phyloP scores from a whole-genome alignment of 2,888 invertebrate genomes.

The Salpingus planirostris region DNA sequence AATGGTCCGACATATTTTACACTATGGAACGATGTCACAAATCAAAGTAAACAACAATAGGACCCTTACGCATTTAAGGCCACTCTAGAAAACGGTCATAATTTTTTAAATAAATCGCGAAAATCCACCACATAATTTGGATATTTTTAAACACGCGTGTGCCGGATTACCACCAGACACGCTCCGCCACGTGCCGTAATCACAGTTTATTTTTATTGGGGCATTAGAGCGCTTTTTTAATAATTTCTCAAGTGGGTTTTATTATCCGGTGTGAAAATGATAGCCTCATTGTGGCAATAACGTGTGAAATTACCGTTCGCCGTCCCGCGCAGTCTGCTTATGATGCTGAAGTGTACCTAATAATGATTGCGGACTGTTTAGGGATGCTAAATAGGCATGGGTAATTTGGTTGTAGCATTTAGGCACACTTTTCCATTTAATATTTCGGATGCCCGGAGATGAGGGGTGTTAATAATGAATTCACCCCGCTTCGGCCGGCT shows the following conservation, averaged over 20 bases:
- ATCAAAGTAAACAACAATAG: too few species aligned
- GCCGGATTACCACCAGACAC: neutral
- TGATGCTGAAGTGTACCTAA: too few species aligned
- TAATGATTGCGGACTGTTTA: slow-evolving; percentile 5
- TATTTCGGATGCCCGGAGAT: slow-evolving; percentile 11
- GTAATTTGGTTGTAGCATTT: slow-evolving; percentile 10
- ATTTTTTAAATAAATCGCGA: too few species aligned
- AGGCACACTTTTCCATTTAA: slow-evolving; percentile 12
- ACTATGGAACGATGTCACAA: too few species aligned
- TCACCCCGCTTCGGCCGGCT: slow-evolving; percentile 15
- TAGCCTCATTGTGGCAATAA: too few species aligned
- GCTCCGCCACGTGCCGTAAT: neutral
- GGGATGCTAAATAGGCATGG: slow-evolving; percentile 12
- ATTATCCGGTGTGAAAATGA: too few species aligned
- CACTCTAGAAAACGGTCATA: too few species aligned
- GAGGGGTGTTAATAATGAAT: slow-evolving; percentile 12
- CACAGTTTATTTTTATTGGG: neutral
- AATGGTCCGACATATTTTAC: slow-evolving; percentile 15
- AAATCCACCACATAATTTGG: too few species aligned
- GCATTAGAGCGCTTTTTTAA: neutral
- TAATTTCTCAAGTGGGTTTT: neutral
- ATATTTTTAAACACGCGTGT: too few species aligned
- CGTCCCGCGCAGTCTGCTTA: too few species aligned
- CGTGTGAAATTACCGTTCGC: too few species aligned
- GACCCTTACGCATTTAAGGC: too few species aligned